Evolutionary conservation across 1,140 invertebrate genomes (phyloP).

Genomic region (Zaprionus davidi): DNA sequence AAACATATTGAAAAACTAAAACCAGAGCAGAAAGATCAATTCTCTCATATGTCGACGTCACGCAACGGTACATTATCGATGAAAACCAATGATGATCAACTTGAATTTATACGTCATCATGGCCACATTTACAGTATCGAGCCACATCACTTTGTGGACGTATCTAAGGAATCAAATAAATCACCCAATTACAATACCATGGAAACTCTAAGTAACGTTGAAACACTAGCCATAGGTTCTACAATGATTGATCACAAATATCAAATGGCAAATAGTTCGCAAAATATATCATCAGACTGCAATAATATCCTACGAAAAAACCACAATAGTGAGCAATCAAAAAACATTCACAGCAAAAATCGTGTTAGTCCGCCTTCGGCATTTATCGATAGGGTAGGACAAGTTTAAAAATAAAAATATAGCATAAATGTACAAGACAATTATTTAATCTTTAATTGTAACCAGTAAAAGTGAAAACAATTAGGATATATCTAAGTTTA

Average conservation of each 20-base stretch:
- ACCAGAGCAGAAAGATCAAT: constrained; percentile 27
- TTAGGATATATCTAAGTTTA: neutral
- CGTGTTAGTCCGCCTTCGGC: constrained; percentile 70
- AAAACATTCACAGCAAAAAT: constrained; percentile 59
- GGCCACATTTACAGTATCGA: constrained; percentile 62
- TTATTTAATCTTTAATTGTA: neutral
- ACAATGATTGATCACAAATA: constrained; percentile 53
- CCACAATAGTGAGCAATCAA: constrained; percentile 42
- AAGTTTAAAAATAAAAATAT: constrained; percentile 14
- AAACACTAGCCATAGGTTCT: constrained; percentile 63
- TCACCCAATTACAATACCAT: constrained; percentile 59
- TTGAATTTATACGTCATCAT: constrained; percentile 42
- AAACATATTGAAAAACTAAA: constrained; percentile 71
- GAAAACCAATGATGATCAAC: constrained; percentile 29
- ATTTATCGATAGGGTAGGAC: constrained; percentile 59
- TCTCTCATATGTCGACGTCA: constrained; percentile 23
- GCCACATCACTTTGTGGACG: constrained; percentile 51
- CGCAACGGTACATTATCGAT: constrained; percentile 47
- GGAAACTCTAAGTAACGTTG: constrained; percentile 64
- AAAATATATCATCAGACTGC: constrained; percentile 20
- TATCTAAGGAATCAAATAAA: constrained; percentile 43
- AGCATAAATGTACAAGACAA: neutral
- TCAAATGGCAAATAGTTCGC: constrained; percentile 35
- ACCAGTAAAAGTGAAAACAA: neutral
- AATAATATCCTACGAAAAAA: constrained; percentile 10